These are phyloP conservation scores for Linyphia triangularis DNA, from an alignment of 2,888 invertebrate species.

Conservation along the genomic window DNA sequence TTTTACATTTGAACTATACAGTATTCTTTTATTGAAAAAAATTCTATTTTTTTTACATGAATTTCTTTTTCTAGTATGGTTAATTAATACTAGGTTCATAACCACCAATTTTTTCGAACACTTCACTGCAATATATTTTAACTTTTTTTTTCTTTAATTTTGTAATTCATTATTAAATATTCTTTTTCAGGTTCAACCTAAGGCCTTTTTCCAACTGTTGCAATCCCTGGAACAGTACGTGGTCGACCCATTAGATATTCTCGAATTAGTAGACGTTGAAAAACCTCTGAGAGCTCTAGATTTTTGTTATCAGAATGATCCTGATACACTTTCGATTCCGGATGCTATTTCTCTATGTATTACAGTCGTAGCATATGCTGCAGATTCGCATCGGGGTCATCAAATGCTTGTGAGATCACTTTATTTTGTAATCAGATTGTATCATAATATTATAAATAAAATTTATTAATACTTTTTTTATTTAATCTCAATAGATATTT, in stretches of 20 bases:
- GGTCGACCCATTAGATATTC: conserved; percentile 95
- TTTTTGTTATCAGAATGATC: conserved; percentile 99
- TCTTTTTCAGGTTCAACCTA: conserved; percentile 87
- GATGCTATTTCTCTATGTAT: conserved; percentile 99
- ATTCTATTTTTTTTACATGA: too few relatives aligned
- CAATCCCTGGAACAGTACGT: conserved; percentile 95
- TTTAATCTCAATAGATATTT: too few relatives aligned
- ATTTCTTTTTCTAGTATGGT: too few relatives aligned
- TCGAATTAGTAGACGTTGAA: conserved; percentile 82
- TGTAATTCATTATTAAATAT: neutral
- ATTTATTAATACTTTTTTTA: too few relatives aligned
- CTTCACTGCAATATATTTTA: neutral
- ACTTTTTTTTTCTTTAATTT: neutral
- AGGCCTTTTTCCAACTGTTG: conserved; percentile 88
- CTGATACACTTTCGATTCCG: conserved; percentile 96
- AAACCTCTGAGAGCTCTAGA: conserved; percentile 94
- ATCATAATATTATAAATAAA: too few relatives aligned
- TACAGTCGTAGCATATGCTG: conserved; percentile 98
- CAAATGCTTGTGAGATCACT: conserved; percentile 84
- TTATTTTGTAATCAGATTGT: neutral
- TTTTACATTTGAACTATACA: too few relatives aligned
- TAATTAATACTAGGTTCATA: too few relatives aligned
- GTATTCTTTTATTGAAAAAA: too few relatives aligned
- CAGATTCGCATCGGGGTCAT: conserved; percentile 88
- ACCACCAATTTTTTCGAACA: neutral